Evolutionary conservation across 2,797 vertebrate species (phyloP), one percentile per base, ranked within the genome.

Genomic region (Tolypeutes matacus): DNA sequence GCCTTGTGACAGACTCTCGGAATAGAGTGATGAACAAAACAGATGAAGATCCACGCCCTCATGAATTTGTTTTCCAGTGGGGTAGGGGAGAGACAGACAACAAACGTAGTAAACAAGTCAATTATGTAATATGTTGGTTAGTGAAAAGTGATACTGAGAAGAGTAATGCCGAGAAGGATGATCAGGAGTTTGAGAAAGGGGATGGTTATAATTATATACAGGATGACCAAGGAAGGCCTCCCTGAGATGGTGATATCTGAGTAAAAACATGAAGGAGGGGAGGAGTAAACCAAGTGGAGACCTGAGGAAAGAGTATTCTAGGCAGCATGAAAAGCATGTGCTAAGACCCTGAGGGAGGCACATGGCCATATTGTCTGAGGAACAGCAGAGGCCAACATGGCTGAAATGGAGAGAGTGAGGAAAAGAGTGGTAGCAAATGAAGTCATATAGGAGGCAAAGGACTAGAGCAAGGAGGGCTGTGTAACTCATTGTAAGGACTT

Each of bases 81-180:
- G 51, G 25, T 56, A 31, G 46, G 39, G 14, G 8, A 21, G 51
- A 23, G 29, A 36, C 11, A 95, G 17, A 86, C 21, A 64, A 65
- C 34, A 93, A 91, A 67, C 58, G 4, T 53, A 91, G 36, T 36
- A 73, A 95, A 64, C 78, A 89, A 77, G 8, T 67, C 25, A 93
- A 15, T 69, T 86, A 73, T 36, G n/a, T 21, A 42, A 2, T 82
- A 31, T 84, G 23, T 80, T 92, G 51, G 5, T 83, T 89, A 39
- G 42, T 65, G 53, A 80, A 90, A 89, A 85, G 8, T 78, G 20
- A 10, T 81, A 34, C 51, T 39, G 46, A 46, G 15, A 87, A 91
- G 9, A 96, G 69, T 64, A 83, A 89, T 51, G 17, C 7, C 62
- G 23, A 92, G 70, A 88, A 69, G 23, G 23, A 72, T 91, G 88